These are phyloP conservation scores for Galeruca laticollis DNA, from an alignment of 2,888 invertebrate genomes.

Conservation along the genomic window DNA sequence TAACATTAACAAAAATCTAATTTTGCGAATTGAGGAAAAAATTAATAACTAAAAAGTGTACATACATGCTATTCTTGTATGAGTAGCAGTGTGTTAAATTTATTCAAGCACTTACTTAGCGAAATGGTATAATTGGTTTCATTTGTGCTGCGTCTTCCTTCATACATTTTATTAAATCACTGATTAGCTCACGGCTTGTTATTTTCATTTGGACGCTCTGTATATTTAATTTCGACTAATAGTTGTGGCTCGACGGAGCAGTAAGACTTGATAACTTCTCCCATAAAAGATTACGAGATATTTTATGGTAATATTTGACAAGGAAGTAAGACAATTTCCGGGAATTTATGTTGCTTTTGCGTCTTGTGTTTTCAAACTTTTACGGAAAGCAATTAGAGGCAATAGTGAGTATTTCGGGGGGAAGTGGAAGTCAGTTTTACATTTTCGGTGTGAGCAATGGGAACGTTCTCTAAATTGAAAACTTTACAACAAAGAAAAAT, in stretches of 20 bases:
- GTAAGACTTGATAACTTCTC: constrained; percentile 32
- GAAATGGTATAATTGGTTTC: too few species aligned
- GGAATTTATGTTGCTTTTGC: constrained; percentile 26
- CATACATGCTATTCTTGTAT: too few species aligned
- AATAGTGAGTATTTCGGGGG: constrained; percentile 19
- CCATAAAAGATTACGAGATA: constrained; percentile 32
- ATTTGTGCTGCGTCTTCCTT: too few species aligned
- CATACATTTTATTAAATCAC: too few species aligned
- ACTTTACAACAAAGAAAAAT: constrained; percentile 10
- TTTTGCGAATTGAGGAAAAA: too few species aligned
- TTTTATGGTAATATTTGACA: constrained; percentile 33
- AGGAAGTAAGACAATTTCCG: constrained; percentile 29
- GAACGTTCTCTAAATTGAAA: constrained; percentile 28
- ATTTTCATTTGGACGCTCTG: neutral
- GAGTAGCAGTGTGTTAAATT: too few species aligned
- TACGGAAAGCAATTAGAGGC: constrained; percentile 24
- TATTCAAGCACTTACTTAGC: too few species aligned
- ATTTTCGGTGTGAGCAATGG: neutral
- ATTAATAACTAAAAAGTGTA: too few species aligned
- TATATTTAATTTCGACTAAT: neutral
- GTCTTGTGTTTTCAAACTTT: constrained; percentile 29
- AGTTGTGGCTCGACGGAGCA: constrained; percentile 19
- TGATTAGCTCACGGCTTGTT: too few species aligned
- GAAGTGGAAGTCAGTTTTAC: constrained; percentile 7
- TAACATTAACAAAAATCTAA: too few species aligned